A percentile compares a stretch with the other conserved stretches of the same genome.
These are phyloP conservation scores for Sarcophaga bullata DNA, from an alignment of 1,140 invertebrate genomes.

Conservation along the genomic window DNA sequence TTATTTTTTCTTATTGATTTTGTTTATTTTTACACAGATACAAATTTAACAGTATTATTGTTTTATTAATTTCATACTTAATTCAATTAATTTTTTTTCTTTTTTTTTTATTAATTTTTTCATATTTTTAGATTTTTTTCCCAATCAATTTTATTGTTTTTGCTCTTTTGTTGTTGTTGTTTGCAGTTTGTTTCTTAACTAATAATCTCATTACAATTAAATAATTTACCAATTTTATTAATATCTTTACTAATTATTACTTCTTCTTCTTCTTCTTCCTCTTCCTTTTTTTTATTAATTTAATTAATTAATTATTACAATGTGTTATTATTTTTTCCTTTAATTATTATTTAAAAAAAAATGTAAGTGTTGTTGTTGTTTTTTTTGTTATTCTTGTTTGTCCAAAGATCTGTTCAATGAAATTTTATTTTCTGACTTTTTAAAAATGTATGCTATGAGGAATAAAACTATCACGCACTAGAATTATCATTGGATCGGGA, in stretches of 20 bases:
- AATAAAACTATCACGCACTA: conserved; percentile 67
- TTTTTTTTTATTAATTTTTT: conserved; percentile 10
- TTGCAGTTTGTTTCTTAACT: conserved; percentile 23
- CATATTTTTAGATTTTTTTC: neutral
- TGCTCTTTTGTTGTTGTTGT: neutral
- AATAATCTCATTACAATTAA: conserved; percentile 1
- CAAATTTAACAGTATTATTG: conserved; percentile 40
- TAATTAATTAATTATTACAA: too few relatives aligned
- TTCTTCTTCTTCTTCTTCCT: too few relatives aligned
- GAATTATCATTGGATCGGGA: conserved; percentile 67
- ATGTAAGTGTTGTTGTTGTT: conserved; percentile 45
- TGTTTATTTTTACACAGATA: conserved; percentile 34
- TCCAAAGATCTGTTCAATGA: conserved; percentile 29
- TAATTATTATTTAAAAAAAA: conserved; percentile 48
- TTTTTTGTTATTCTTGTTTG: conserved; percentile 43
- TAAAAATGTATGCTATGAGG: conserved; percentile 50
- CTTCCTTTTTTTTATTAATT: too few relatives aligned
- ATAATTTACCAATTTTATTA: conserved; percentile 29
- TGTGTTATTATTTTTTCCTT: conserved; percentile 4
- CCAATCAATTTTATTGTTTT: conserved; percentile 32
- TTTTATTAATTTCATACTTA: conserved; percentile 40
- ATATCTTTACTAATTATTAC: conserved; percentile 22
- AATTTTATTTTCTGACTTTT: conserved; percentile 27
- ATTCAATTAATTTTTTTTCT: conserved; percentile 26
- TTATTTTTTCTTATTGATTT: conserved; percentile 11